These are phyloP conservation scores for Siniperca knerii DNA, from an alignment of 2,113 vertebrate species.

Conservation along the genomic window DNA sequence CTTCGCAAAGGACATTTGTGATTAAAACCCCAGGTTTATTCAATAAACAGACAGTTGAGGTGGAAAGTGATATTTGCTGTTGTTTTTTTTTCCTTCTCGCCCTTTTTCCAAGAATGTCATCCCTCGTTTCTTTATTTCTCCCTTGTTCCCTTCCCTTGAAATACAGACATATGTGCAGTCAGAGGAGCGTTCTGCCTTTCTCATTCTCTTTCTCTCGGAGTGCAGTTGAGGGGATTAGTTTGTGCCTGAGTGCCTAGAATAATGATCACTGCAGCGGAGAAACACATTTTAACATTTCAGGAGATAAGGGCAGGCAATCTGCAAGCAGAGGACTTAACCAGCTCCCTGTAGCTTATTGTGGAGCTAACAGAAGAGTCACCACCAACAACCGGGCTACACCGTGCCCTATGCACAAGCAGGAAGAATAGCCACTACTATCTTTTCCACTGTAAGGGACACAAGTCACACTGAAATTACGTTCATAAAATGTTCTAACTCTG, in stretches of 20 bases:
- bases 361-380: constrained; percentile 67
- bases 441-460: constrained; percentile 1
- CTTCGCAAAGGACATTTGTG: constrained; percentile 1
- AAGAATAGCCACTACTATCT: constrained; percentile 34
- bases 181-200: constrained; percentile 56
- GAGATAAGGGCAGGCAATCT: constrained; percentile 82
- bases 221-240: constrained; percentile 79
- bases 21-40: constrained; percentile 48
- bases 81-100: not conserved
- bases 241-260: constrained; percentile 81
- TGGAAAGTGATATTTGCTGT: constrained; percentile 55
- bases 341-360: constrained; percentile 75
- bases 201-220: constrained; percentile 68
- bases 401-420: constrained; percentile 29
- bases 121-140: constrained; percentile 22
- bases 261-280: constrained; percentile 82
- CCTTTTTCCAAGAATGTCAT: constrained; percentile 52
- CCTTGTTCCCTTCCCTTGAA: constrained; percentile 49
- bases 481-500: not conserved
- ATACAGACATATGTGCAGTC: constrained; percentile 74
- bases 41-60: constrained; percentile 46
- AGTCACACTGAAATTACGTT: constrained; percentile 28
- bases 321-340: constrained; percentile 79
- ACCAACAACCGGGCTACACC: constrained; percentile 35
- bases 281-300: constrained; percentile 83